phyloP scores from a whole-genome alignment of 2,888 invertebrate species.

The Drosophila parthenogenetica region DNA sequence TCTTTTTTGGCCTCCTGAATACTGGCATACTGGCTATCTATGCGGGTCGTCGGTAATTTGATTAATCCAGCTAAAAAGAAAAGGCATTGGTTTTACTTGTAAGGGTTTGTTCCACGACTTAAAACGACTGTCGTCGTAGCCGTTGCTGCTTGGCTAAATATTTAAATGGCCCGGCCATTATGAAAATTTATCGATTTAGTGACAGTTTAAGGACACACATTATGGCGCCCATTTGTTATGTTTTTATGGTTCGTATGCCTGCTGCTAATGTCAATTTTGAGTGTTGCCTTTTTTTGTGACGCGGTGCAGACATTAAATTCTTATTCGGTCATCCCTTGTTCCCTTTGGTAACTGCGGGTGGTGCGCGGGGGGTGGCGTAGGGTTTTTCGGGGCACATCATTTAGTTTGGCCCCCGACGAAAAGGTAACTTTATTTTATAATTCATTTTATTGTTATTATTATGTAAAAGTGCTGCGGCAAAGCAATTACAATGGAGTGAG shows the following conservation, averaged over 20 bases:
- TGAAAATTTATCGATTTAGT: slow-evolving; percentile 83
- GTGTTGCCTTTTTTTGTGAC: slow-evolving; percentile 69
- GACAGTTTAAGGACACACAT: slow-evolving; percentile 83
- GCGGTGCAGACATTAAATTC: slow-evolving; percentile 70
- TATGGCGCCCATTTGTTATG: slow-evolving; percentile 81
- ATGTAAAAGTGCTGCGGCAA: slow-evolving; percentile 72
- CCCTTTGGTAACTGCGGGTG: not conserved
- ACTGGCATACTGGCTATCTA: slow-evolving; percentile 53
- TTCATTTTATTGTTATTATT: slow-evolving; percentile 80
- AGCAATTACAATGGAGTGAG: slow-evolving; percentile 64
- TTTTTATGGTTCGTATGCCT: slow-evolving; percentile 78
- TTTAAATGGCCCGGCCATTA: slow-evolving; percentile 81
- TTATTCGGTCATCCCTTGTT: slow-evolving; percentile 9
- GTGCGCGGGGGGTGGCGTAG: not conserved
- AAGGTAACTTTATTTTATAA: slow-evolving; percentile 80
- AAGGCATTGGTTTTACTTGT: slow-evolving; percentile 34
- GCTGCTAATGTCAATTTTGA: slow-evolving; percentile 79
- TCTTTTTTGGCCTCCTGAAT: slow-evolving; percentile 2
- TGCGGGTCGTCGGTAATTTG: slow-evolving; percentile 73
- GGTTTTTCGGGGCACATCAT: slow-evolving; percentile 45
- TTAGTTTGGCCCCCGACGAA: slow-evolving; percentile 66
- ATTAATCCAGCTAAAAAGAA: slow-evolving; percentile 69
- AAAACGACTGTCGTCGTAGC: slow-evolving; percentile 7
- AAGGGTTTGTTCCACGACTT: slow-evolving; percentile 53
- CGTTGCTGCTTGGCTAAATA: slow-evolving; percentile 56